Evolutionary conservation across 2,113 vertebrate species (phyloP), one percentile per base, ranked within the genome.

Genomic region (Leucosticte australis): DNA sequence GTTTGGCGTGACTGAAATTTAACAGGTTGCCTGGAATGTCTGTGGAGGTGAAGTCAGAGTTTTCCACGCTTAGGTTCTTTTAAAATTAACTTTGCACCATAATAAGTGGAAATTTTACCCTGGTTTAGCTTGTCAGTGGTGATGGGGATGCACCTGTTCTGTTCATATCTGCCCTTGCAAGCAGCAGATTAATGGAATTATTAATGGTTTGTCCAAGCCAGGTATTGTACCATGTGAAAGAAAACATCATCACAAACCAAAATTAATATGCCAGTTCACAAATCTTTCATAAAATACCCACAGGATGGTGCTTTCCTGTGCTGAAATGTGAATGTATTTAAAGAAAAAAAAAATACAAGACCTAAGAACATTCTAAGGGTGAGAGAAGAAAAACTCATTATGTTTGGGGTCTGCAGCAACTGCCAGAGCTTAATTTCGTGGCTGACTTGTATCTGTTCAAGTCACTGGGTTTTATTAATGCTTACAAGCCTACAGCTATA

Each of bases 401-500:
- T 49, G 24, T 74, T 13, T 68, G 67, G 70, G 46, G 56, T 96
- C 77, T 77, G 73, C 52, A 56, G 8, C 9, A 47, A 50, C 59
- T 56, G n/a, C 74, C 52, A 7, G 47, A 56, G 37, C 79, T 89
- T 56, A 60, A 65, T 94, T 91, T 85, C 2, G 3, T 62, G 57
- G 70, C 80, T 94, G 80, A 65, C 52, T 93, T 83, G 73, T 94
- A 83, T 92, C 81, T 96, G 80, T 76, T 92, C 83, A 86, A 91
- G 62, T 63, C 53, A 60, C 42, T 83, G 78, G 80, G 59, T 87
- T 97, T 96, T 96, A 96, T 95, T 95, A 96, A 95, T 91, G 85
- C 76, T 79, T 55, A 53, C 64, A 95, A 95, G 83, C 94, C 96
- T 94, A 75, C 71, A 96, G 96, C 94, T 86, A 42, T 70, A 55